A percentile compares a stretch with the other conserved stretches of the same genome.
Conservation (phyloP, 2,888 invertebrate genomes). For the Philopedon plagiatum region DNA sequence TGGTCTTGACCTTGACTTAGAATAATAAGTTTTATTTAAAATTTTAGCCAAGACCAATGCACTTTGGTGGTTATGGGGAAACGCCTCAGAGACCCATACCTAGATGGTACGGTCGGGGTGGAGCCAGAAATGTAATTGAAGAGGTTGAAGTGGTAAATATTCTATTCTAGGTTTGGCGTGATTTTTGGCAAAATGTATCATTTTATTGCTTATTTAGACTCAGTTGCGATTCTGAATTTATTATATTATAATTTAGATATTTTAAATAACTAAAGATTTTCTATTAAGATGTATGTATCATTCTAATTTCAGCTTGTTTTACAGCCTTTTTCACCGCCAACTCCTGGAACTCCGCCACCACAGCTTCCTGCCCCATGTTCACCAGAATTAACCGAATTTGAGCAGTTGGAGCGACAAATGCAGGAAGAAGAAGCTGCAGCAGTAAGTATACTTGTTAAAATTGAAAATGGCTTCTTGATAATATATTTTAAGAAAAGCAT, state of each 20-base stretch:
- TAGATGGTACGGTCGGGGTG: slow-evolving; percentile 28
- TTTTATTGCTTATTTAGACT: too few species aligned
- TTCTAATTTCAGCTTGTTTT: not conserved
- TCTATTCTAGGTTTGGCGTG: too few species aligned
- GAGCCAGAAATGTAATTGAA: slow-evolving; percentile 7
- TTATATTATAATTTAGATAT: too few species aligned
- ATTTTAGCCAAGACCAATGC: slow-evolving; percentile 29
- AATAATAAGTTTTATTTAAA: not conserved
- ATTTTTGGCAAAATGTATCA: too few species aligned
- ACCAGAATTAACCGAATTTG: slow-evolving; percentile 9
- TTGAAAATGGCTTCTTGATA: too few species aligned
- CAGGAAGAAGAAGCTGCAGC: not conserved
- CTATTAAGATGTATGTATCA: too few species aligned
- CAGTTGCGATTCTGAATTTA: too few species aligned
- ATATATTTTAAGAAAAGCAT: too few species aligned
- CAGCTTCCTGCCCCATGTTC: slow-evolving; percentile 18
- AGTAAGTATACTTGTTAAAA: slow-evolving; percentile 14
- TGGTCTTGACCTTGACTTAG: too few species aligned
- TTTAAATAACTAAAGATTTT: too few species aligned
- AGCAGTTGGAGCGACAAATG: slow-evolving; percentile 9
- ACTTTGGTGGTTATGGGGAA: slow-evolving; percentile 36
- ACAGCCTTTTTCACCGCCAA: not conserved
- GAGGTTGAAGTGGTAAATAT: slow-evolving; percentile 28
- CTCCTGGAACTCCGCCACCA: slow-evolving; percentile 9
- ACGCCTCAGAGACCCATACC: slow-evolving; percentile 26